Conservation (phyloP, 2,797 vertebrate genomes). For the Cirrhinus mrigala region DNA sequence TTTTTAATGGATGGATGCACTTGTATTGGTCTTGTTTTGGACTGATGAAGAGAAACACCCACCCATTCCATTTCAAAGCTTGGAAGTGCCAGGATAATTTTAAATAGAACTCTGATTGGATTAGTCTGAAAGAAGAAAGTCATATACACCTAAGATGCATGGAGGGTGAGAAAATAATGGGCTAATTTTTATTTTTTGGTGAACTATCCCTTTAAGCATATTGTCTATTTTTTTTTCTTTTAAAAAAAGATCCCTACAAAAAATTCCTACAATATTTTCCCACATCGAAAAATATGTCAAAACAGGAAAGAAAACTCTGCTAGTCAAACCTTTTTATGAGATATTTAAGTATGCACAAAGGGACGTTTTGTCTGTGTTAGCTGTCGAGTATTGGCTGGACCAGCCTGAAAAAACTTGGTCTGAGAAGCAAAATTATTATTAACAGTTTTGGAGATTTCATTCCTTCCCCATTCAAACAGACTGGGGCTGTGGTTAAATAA, state of each 20-base stretch:
- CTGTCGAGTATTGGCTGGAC: neutral
- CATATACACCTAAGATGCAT: no score
- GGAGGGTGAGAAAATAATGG: no score
- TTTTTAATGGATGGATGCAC: no score
- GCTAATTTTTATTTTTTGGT: no score
- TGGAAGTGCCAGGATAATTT: no score
- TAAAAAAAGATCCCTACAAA: no score
- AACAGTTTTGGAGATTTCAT: neutral
- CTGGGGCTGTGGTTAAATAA: neutral
- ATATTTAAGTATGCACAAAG: neutral
- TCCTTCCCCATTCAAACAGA: neutral
- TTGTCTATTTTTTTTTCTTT: neutral
- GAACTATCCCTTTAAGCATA: no score
- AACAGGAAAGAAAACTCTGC: neutral
- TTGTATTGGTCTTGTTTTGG: no score
- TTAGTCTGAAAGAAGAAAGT: no score
- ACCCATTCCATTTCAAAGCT: no score
- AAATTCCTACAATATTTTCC: neutral
- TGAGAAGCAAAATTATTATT: neutral
- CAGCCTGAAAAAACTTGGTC: neutral
- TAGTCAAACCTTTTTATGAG: neutral
- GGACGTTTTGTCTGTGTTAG: neutral
- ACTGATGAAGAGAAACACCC: no score
- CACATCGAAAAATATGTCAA: neutral
- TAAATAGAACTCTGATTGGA: no score